phyloP scores from a whole-genome alignment of 2,888 invertebrate genomes.

The Andrena haemorrhoa region DNA sequence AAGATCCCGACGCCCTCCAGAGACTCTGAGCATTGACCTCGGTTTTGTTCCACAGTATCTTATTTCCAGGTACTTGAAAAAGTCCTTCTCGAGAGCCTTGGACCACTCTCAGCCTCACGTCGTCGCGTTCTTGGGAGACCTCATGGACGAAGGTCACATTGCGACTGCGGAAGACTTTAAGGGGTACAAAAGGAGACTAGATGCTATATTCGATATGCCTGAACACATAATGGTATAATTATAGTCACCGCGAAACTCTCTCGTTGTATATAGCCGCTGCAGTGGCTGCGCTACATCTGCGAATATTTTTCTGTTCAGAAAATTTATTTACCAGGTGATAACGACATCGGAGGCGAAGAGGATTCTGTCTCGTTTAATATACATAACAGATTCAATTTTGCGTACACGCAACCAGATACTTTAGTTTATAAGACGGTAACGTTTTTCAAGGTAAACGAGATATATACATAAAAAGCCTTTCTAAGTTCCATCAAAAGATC shows the following conservation, averaged over 20 bases:
- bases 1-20: background rate
- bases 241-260: background rate
- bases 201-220: conserved; percentile 87
- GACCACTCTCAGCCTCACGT: conserved; percentile 92
- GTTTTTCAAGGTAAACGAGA: conserved; percentile 88
- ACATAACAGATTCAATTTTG: conserved; percentile 88
- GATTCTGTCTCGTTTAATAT: conserved; percentile 91
- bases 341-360: conserved; percentile 98
- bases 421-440: conserved; percentile 88
- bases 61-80: conserved; percentile 90
- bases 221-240: conserved; percentile 80
- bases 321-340: conserved; percentile 97
- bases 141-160: conserved; percentile 97
- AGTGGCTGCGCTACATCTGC: background rate
- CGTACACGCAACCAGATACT: conserved; percentile 87
- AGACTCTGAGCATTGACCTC: conserved; percentile 36
- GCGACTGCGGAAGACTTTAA: conserved; percentile 90
- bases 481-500: conserved; percentile 6
- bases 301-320: conserved; percentile 85
- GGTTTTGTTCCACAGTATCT: conserved; percentile 57
- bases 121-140: conserved; percentile 95
- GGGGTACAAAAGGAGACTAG: conserved; percentile 91
- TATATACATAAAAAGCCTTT: background rate
- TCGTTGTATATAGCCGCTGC: background rate
- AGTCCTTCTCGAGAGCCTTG: conserved; percentile 91